Evolutionary conservation across 2,113 vertebrate species (phyloP).

Genomic region (Merops nubicus): DNA sequence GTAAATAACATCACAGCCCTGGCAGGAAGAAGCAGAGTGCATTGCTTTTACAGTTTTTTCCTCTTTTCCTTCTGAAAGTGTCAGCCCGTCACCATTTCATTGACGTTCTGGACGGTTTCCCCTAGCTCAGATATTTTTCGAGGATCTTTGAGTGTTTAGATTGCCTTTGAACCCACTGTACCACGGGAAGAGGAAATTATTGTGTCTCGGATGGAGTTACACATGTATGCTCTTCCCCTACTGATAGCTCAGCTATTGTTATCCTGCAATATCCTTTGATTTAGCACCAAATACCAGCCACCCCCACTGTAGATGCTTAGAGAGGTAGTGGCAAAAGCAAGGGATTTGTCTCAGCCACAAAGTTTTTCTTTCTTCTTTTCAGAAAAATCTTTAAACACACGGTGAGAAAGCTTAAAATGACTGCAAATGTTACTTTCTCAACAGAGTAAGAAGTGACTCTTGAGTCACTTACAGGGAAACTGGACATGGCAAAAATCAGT

Average conservation of each 20-base stretch:
- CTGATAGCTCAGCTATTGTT: neutral
- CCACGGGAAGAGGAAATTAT: constrained; percentile 51
- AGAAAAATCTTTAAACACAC: neutral
- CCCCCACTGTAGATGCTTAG: neutral
- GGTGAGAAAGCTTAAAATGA: neutral
- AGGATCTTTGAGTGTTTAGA: constrained; percentile 8
- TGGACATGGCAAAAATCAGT: neutral
- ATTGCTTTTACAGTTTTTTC: constrained; percentile 66
- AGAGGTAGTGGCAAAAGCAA: neutral
- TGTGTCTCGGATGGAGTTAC: constrained; percentile 11
- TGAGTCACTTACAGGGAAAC: neutral
- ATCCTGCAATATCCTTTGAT: constrained; percentile 32
- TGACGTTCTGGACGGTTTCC: constrained; percentile 18
- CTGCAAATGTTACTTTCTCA: accelerated
- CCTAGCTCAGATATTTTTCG: constrained; percentile 50
- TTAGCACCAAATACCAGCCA: neutral
- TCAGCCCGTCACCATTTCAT: constrained; percentile 7
- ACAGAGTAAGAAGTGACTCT: neutral
- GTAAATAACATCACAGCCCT: constrained; percentile 41
- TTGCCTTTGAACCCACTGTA: constrained; percentile 37
- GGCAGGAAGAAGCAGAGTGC: constrained; percentile 48
- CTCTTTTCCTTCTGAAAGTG: constrained; percentile 53
- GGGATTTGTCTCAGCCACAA: neutral
- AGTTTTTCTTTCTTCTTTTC: neutral
- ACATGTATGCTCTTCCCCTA: neutral